phyloP scores from a whole-genome alignment of 2,113 vertebrate genomes.

The Gasterosteus nipponicus region DNA sequence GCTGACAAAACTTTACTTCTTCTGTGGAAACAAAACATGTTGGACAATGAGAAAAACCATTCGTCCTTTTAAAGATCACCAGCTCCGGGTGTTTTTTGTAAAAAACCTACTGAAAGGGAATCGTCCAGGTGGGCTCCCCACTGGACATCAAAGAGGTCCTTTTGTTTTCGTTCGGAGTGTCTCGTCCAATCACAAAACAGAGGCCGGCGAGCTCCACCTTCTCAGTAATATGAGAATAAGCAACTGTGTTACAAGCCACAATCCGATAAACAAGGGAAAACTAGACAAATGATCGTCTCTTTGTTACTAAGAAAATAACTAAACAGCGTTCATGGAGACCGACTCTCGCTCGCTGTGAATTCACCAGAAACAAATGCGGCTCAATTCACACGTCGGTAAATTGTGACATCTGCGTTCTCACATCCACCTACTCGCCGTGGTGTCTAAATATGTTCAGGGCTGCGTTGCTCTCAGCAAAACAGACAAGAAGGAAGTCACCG shows the following conservation, averaged over 20 bases:
- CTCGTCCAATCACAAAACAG: background rate
- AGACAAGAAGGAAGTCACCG: background rate
- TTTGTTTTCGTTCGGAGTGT: background rate
- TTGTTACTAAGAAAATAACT: no score
- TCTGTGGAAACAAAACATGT: background rate
- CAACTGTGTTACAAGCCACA: no score
- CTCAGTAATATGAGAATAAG: background rate
- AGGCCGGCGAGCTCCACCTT: background rate
- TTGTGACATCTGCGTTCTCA: background rate
- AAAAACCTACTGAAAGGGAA: background rate
- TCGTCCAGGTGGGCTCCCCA: background rate
- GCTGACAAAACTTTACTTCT: background rate
- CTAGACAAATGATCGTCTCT: no score
- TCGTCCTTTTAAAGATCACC: background rate
- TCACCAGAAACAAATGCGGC: background rate
- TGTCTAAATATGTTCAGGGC: background rate
- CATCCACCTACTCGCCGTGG: background rate
- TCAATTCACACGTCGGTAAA: background rate
- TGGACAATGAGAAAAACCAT: background rate
- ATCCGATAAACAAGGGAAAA: no score
- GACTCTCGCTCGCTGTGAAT: background rate
- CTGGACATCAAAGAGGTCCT: background rate
- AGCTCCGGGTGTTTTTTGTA: background rate
- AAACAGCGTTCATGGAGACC: background rate
- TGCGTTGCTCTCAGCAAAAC: background rate